Evolutionary conservation across 2,888 invertebrate genomes (phyloP).

Genomic region (Trachelus stipa): DNA sequence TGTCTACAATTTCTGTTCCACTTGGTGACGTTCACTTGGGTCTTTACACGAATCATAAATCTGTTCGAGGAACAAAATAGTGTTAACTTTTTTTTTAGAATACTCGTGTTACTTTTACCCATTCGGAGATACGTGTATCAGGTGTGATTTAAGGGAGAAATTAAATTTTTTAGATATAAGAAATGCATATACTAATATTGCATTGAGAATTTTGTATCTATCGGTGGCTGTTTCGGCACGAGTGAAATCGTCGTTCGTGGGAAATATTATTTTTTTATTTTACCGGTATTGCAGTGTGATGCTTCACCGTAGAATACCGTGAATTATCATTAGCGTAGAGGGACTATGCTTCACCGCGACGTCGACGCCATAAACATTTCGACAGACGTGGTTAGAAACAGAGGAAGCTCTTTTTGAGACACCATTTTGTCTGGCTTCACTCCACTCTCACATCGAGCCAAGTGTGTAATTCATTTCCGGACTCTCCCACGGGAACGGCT

Average conservation of each 20-base stretch:
- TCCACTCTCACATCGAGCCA: slow-evolving; percentile 41
- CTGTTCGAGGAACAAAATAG: neutral
- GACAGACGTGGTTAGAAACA: slow-evolving; percentile 12
- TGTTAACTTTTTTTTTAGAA: neutral
- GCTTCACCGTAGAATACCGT: neutral
- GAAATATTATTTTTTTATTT: too few relatives aligned
- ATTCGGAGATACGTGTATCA: neutral
- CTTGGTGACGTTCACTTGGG: neutral
- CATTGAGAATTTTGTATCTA: neutral
- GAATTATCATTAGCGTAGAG: neutral
- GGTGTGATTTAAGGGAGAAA: neutral
- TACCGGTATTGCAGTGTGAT: too few relatives aligned
- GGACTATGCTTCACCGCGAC: neutral
- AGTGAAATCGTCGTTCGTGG: neutral
- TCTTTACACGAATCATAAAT: neutral
- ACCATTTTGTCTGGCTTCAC: slow-evolving; percentile 55
- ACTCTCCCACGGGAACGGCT: slow-evolving; percentile 44
- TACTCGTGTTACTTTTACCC: neutral
- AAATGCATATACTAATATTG: neutral
- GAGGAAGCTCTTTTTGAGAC: slow-evolving; percentile 41
- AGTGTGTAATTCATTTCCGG: slow-evolving; percentile 59
- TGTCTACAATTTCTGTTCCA: neutral
- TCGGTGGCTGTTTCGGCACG: neutral
- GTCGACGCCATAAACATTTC: neutral
- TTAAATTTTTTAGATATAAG: neutral